phyloP scores from a whole-genome alignment of 2,113 vertebrate genomes.

The Synchiropus splendidus region DNA sequence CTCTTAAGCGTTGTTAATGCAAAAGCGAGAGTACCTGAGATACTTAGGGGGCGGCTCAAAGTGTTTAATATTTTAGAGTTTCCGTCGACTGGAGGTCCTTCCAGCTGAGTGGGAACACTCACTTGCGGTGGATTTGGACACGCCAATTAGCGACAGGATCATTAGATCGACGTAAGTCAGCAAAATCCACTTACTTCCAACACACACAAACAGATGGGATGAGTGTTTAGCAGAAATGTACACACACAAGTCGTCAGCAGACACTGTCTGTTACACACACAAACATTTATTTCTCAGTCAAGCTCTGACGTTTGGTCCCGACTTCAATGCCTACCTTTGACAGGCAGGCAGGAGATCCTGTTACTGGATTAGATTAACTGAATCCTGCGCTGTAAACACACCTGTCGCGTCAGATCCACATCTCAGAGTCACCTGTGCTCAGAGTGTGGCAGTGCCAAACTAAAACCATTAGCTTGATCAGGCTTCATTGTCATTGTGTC shows the following conservation, averaged over 20 bases:
- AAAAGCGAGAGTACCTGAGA: slow-evolving; percentile 41
- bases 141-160: slow-evolving; percentile 51
- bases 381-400: slow-evolving; percentile 30
- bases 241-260: slow-evolving; percentile 7
- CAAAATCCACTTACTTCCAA: slow-evolving; percentile 13
- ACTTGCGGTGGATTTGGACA: slow-evolving; percentile 46
- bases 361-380: slow-evolving; percentile 62
- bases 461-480: too few species aligned
- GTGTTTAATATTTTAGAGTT: slow-evolving; percentile 65
- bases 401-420: slow-evolving; percentile 44
- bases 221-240: slow-evolving; percentile 8
- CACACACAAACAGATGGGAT: slow-evolving; percentile 5
- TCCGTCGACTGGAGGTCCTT: slow-evolving; percentile 29
- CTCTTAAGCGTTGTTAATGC: slow-evolving; percentile 41
- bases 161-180: slow-evolving; percentile 28
- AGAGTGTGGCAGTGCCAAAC: background rate
- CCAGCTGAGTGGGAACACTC: slow-evolving; percentile 43
- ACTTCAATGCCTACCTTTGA: slow-evolving; percentile 42
- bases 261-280: slow-evolving; percentile 3
- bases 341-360: slow-evolving; percentile 43
- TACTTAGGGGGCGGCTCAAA: slow-evolving; percentile 30
- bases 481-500: too few species aligned
- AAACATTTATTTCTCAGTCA: slow-evolving; percentile 21
- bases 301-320: slow-evolving; percentile 4
- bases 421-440: slow-evolving; percentile 49